phyloP scores from a whole-genome alignment of 2,113 vertebrate genomes.

The Phrynosoma platyrhinos region DNA sequence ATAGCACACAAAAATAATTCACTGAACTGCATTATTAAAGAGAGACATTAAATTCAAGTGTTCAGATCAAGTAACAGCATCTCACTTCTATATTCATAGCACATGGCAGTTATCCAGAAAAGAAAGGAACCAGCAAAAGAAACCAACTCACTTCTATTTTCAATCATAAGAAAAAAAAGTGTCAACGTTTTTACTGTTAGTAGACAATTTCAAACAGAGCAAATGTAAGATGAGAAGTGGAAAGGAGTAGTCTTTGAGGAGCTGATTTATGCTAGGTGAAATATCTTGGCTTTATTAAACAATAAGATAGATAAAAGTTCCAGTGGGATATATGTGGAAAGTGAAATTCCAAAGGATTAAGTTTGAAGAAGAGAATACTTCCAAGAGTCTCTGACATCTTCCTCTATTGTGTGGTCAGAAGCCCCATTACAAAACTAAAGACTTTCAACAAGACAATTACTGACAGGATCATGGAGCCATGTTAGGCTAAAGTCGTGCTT shows the following conservation, averaged over 20 bases:
- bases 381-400: background rate
- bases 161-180: background rate
- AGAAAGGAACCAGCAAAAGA: background rate
- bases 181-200: background rate
- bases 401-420: background rate
- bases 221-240: background rate
- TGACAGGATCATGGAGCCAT: background rate
- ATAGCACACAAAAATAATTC: background rate
- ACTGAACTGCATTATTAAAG: background rate
- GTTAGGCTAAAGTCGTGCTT: background rate
- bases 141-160: background rate
- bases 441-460: background rate
- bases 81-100: background rate
- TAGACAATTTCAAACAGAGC: background rate
- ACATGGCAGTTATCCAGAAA: conserved; percentile 1
- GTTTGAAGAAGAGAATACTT: background rate
- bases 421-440: background rate
- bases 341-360: background rate
- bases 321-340: background rate
- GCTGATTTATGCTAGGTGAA: background rate
- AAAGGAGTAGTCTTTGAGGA: background rate
- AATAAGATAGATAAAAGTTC: background rate
- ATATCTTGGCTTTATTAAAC: too few relatives aligned
- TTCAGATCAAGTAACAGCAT: background rate
- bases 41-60: background rate